Conservation (phyloP, 2,888 invertebrate genomes). For the Cephus pygmeus region DNA sequence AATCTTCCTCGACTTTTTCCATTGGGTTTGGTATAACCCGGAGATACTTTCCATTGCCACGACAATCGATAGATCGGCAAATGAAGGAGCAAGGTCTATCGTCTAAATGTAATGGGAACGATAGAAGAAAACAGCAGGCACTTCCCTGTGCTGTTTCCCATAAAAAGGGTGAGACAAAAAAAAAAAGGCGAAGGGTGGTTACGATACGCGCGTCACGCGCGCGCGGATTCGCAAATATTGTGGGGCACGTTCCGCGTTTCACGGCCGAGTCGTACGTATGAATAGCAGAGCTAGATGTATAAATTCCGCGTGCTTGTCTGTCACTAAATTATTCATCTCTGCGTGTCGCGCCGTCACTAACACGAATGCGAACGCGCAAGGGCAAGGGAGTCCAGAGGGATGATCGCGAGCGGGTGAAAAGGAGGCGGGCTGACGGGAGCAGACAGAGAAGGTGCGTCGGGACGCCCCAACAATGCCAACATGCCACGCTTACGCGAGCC, state of each 20-base stretch:
- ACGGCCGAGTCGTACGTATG: neutral
- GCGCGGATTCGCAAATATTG: neutral
- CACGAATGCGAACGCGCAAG: conserved; percentile 9
- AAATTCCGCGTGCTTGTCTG: conserved; percentile 32
- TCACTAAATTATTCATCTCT: conserved; percentile 47
- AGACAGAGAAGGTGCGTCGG: conserved; percentile 26
- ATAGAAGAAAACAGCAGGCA: no score
- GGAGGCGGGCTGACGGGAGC: conserved; percentile 6
- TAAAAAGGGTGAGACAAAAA: neutral
- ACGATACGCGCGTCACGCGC: neutral
- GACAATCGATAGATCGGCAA: no score
- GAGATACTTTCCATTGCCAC: no score
- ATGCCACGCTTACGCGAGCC: conserved; percentile 57
- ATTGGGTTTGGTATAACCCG: no score
- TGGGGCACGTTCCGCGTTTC: neutral
- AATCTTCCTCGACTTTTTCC: conserved; percentile 14
- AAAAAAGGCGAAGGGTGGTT: neutral
- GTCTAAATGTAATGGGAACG: no score
- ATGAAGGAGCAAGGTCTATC: no score
- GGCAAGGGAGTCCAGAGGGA: conserved; percentile 20
- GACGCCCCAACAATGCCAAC: conserved; percentile 51
- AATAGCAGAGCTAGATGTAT: conserved; percentile 17
- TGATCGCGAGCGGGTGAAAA: conserved; percentile 16
- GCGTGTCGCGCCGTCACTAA: conserved; percentile 31
- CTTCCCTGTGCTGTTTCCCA: no score